Evolutionary conservation across 2,113 vertebrate species (phyloP), one percentile per base, ranked within the genome.

Genomic region (Nanorana parkeri): DNA sequence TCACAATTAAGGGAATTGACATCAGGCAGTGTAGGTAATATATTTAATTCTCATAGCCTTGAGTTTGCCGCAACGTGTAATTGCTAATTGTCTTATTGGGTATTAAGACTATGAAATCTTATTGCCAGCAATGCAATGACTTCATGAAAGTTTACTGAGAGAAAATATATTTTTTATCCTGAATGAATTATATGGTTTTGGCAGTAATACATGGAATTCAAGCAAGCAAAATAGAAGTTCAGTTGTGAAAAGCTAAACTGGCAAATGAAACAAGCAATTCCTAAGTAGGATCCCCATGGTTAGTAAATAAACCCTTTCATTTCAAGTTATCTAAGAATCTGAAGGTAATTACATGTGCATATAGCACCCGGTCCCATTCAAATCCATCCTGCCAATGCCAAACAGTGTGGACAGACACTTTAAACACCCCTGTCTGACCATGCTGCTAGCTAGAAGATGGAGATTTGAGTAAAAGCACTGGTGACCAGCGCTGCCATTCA

Each of bases 1-100:
- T 82, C 80, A 82, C 80, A 82, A 82, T 82, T 82, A 82, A 82
- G 80, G 80, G 71, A 82, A 82, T 82, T 75, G 80, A 82, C 71
- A 82, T 82, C 69, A 75, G 71, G 71, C 80, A 26, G 69, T 66
- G 58, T 17, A 82, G 80, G 80, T 82, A 75, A 82, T 82, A 82
- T 75, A 75, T 82, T 82, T 82, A 82, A 82, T 82, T 66, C 71
- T 74, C 75, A 82, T 75, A 55, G 80, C 71, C 52, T 41, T 74
- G 60, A 82, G 72, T 82, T 82, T 82, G 80, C 71, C 56, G 71
- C 71, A 75, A 54, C 71, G 73, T 75, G 80, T 82, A 81, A 81
- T 81, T 81, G 79, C 71, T 82, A 82, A 82, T 82, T 74, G 80
- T 47, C 80, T 82, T 82, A 58, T 82, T 67, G 80, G 69, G 80